Evolutionary conservation across 2,113 vertebrate species (phyloP).

Genomic region (Scomber scombrus): DNA sequence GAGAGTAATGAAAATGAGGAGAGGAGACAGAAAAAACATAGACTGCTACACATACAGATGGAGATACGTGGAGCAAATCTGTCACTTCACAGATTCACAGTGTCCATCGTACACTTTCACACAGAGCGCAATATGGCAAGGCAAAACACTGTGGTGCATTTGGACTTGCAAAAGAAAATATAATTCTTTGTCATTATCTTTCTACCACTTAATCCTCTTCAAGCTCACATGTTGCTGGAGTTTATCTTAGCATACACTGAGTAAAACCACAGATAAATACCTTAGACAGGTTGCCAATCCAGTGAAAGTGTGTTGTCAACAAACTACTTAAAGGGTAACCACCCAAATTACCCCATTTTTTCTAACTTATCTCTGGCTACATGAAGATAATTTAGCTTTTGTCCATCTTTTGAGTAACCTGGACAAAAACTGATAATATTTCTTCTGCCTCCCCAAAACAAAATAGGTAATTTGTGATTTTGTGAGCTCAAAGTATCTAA

Average conservation of each 20-base stretch:
- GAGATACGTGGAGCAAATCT: conserved; percentile 10
- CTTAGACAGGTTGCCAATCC: too few relatives aligned
- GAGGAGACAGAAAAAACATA: conserved; percentile 7
- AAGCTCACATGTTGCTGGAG: neutral
- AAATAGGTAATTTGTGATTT: too few relatives aligned
- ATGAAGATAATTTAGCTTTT: too few relatives aligned
- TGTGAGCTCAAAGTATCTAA: too few relatives aligned
- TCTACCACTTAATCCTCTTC: neutral
- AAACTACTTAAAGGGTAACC: too few relatives aligned
- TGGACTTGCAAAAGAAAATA: neutral
- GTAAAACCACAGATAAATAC: too few relatives aligned
- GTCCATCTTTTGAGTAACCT: too few relatives aligned
- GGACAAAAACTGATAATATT: too few relatives aligned
- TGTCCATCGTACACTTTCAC: neutral
- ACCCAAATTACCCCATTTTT: too few relatives aligned
- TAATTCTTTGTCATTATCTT: neutral
- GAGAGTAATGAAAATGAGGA: neutral
- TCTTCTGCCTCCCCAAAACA: too few relatives aligned
- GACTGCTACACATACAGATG: neutral
- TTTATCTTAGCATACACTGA: neutral
- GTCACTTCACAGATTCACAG: conserved; percentile 10
- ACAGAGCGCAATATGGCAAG: neutral
- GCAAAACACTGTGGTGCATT: neutral
- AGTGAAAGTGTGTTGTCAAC: neutral
- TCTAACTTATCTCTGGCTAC: too few relatives aligned